Evolutionary conservation across 2,797 vertebrate species (phyloP), one percentile per base, ranked within the genome.

Genomic region (Sciurus carolinensis): DNA sequence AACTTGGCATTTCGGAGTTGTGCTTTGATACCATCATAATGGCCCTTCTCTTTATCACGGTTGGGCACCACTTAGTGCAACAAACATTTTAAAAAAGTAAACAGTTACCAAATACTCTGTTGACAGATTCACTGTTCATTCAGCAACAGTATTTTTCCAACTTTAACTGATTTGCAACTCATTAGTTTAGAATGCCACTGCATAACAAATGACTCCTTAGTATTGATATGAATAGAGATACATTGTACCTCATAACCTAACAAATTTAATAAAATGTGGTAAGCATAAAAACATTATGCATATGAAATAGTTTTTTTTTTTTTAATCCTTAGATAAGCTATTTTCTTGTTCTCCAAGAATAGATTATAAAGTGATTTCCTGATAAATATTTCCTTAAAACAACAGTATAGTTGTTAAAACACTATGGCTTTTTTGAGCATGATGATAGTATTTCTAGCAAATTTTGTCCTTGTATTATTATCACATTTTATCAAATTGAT

Each of bases 141-240:
- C 77, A 92, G 39, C 87, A 97, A 93, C 0, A 0, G 80, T 87
- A 96, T 96, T 97, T 95, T 96, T 88, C 90, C 87, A 96, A 75
- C 91, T n/a, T 15, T 85, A 96, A 95, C 97, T 95, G 89, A 96
- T 97, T 94, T 97, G 96, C 87, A 87, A 79, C 88, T 96, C 86
- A 83, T 82, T 97, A 82, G 92, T 97, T 97, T 93, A 92, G 84
- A 92, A 87, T 93, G 95, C 91, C 95, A 94, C 44, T 94, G 77
- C 90, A 59, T 87, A 96, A 95, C 47, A 91, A 79, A 90, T 84
- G n/a, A 93, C 94, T 97, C 84, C 79, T 97, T 96, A 96, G 92
- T 94, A 96, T 97, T 97, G 97, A 97, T 87, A 95, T 90, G 85
- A 97, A 97, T 85, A 94, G 95, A 97, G 95, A 98, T 73, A 66